Evolutionary conservation across 2,888 invertebrate genomes (phyloP).

Genomic region (Diabrotica balteata): DNA sequence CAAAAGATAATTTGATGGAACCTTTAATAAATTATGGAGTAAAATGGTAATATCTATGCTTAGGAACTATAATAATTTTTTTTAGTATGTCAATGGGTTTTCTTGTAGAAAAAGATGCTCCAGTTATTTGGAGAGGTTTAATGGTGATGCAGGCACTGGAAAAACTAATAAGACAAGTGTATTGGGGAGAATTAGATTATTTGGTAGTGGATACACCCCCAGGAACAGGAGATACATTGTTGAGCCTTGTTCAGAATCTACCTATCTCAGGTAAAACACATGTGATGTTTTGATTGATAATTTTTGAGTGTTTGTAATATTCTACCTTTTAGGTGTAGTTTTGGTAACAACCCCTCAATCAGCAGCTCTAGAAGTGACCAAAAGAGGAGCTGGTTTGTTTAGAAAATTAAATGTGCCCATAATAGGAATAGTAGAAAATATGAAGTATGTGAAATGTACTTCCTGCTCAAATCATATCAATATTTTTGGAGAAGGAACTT

Average conservation of each 20-base stretch:
- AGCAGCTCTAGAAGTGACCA: constrained; percentile 85
- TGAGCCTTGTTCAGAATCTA: constrained; percentile 88
- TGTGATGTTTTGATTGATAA: too few species aligned
- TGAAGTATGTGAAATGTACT: constrained; percentile 81
- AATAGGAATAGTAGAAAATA: constrained; percentile 90
- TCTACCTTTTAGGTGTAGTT: constrained; percentile 70
- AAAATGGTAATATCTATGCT: constrained; percentile 74
- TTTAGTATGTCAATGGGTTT: constrained; percentile 95
- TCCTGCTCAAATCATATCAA: constrained; percentile 77
- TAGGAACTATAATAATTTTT: constrained; percentile 25
- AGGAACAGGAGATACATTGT: constrained; percentile 94
- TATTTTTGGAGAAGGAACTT: constrained; percentile 76
- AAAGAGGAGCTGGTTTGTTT: constrained; percentile 88
- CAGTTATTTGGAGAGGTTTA: constrained; percentile 94
- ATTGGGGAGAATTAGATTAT: constrained; percentile 88
- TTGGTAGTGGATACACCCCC: constrained; percentile 95
- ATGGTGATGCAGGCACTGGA: constrained; percentile 97
- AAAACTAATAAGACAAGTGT: constrained; percentile 82
- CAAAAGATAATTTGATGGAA: constrained; percentile 81
- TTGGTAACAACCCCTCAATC: constrained; percentile 93
- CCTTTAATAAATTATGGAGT: constrained; percentile 91
- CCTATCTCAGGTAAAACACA: constrained; percentile 73
- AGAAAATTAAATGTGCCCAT: constrained; percentile 82
- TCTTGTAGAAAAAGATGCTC: constrained; percentile 81
- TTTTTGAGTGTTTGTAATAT: too few species aligned